phyloP scores from a whole-genome alignment of 2,113 vertebrate genomes.

The Neopipo cinnamomea region DNA sequence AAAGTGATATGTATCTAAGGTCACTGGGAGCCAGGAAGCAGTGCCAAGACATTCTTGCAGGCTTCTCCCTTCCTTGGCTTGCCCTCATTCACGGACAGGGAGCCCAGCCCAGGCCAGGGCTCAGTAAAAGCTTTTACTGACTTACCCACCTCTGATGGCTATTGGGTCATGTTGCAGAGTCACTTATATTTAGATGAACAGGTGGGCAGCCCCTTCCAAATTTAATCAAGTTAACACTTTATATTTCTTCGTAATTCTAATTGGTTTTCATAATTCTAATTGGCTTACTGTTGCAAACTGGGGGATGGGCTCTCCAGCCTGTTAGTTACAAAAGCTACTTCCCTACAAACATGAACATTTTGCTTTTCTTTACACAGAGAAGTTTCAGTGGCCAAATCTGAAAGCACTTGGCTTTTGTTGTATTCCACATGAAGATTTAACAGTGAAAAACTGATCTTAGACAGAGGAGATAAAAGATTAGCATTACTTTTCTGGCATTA shows the following conservation, averaged over 20 bases:
- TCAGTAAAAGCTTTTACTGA: background rate
- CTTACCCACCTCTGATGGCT: conserved; percentile 29
- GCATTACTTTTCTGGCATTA: background rate
- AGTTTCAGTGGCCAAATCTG: background rate
- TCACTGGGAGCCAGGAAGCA: conserved; percentile 55
- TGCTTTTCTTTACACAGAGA: background rate
- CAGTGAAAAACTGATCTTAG: background rate
- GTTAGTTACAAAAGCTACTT: background rate
- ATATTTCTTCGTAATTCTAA: conserved; percentile 38
- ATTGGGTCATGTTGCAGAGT: conserved; percentile 55
- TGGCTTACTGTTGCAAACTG: conserved; percentile 7
- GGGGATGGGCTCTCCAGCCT: background rate
- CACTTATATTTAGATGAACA: conserved; percentile 78
- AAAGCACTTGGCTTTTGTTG: background rate
- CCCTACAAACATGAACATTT: background rate
- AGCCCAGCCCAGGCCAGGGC: background rate
- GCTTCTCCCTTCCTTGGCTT: conserved; percentile 51
- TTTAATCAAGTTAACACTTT: conserved; percentile 59
- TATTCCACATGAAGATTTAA: background rate
- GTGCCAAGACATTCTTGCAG: conserved; percentile 64
- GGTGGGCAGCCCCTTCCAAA: conserved; percentile 67
- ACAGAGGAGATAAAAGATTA: background rate
- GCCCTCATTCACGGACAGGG: background rate
- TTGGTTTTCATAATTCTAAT: conserved; percentile 21
- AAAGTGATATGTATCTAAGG: conserved; percentile 64